Evolutionary conservation across 2,797 vertebrate genomes (phyloP).

Genomic region (Aeoliscus strigatus): DNA sequence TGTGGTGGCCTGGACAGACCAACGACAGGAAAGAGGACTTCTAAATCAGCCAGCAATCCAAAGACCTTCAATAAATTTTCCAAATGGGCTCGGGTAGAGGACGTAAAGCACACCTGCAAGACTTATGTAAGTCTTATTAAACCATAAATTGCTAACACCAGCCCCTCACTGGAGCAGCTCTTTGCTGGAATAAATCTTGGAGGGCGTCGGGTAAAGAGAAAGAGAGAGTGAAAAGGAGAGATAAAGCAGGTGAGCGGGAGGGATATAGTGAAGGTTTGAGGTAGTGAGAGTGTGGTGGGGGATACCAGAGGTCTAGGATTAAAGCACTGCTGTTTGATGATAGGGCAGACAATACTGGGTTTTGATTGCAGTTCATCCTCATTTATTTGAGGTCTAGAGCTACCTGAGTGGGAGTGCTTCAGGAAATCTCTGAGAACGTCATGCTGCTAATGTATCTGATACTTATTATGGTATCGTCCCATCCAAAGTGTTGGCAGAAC

Average conservation of each 20-base stretch:
- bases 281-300: slow-evolving; percentile 51
- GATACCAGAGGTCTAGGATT: slow-evolving; percentile 50
- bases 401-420: slow-evolving; percentile 38
- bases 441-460: slow-evolving; percentile 29
- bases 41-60: slow-evolving; percentile 83
- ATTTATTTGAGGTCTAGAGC: slow-evolving; percentile 53
- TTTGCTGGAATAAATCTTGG: slow-evolving; percentile 75
- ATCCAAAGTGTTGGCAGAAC: slow-evolving; percentile 23
- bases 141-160: slow-evolving; percentile 82
- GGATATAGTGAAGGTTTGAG: slow-evolving; percentile 49
- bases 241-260: slow-evolving; percentile 53
- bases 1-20: slow-evolving; percentile 62
- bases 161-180: slow-evolving; percentile 68
- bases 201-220: slow-evolving; percentile 53
- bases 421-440: slow-evolving; percentile 36
- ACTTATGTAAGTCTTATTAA: slow-evolving; percentile 89
- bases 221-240: slow-evolving; percentile 60
- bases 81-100: slow-evolving; percentile 77
- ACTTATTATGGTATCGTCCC: slow-evolving; percentile 15
- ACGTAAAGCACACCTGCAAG: slow-evolving; percentile 85
- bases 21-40: slow-evolving; percentile 70
- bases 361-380: slow-evolving; percentile 78
- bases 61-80: slow-evolving; percentile 80
- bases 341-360: slow-evolving; percentile 43
- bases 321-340: slow-evolving; percentile 47